These are phyloP conservation scores for Dendrocopos noguchii DNA, from an alignment of 2,113 vertebrate genomes.

Conservation along the genomic window DNA sequence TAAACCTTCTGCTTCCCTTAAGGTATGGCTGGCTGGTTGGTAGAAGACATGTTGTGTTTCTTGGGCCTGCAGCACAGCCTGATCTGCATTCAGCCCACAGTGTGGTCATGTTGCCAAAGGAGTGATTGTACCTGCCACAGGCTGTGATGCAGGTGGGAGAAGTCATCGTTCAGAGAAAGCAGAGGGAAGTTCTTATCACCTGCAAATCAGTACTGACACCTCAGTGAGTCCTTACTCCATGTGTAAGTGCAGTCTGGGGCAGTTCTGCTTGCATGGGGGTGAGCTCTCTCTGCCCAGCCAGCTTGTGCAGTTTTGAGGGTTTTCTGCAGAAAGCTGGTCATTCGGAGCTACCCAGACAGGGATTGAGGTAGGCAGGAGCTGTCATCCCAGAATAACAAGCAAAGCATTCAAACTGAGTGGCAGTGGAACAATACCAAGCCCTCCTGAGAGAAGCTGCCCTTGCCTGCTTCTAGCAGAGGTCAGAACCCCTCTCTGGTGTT, in stretches of 20 bases:
- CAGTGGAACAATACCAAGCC: background rate
- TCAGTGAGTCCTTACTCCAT: background rate
- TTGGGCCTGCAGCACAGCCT: accelerated
- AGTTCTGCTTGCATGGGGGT: background rate
- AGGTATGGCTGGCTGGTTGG: background rate
- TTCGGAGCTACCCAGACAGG: background rate
- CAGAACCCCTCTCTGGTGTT: background rate
- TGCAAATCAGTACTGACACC: background rate
- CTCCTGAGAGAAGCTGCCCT: background rate
- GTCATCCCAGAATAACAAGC: background rate
- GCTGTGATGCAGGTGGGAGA: background rate
- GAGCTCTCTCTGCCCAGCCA: background rate
- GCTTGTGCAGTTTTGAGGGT: background rate
- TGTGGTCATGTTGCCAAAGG: background rate
- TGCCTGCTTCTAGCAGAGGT: background rate
- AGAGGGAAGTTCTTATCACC: background rate
- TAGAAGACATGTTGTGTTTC: background rate
- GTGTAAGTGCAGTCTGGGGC: background rate
- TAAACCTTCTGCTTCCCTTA: background rate
- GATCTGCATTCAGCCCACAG: background rate
- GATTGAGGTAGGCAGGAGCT: background rate
- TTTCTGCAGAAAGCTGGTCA: background rate
- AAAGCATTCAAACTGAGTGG: background rate
- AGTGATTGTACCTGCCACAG: background rate
- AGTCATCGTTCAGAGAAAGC: background rate